Evolutionary conservation across 2,113 vertebrate genomes (phyloP).

Genomic region (Entelurus aequoreus): DNA sequence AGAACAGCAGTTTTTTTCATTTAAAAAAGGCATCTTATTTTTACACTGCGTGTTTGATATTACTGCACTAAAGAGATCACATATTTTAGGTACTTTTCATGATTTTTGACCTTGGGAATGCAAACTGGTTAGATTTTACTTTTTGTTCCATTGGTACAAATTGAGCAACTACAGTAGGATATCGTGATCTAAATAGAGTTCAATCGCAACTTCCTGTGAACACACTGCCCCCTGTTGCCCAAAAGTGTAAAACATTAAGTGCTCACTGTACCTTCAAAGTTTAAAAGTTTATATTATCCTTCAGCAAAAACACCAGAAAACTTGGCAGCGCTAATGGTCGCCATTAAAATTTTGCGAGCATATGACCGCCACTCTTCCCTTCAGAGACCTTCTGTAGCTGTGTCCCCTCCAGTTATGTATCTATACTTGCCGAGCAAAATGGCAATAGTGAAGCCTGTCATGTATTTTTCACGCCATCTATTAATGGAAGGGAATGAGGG

Average conservation of each 20-base stretch:
- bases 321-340: background rate
- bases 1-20: too few species aligned
- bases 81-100: too few species aligned
- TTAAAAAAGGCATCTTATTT: too few species aligned
- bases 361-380: background rate
- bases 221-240: background rate
- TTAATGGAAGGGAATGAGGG: slow-evolving; percentile 52
- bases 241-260: background rate
- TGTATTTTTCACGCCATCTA: slow-evolving; percentile 35
- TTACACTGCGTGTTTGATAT: too few species aligned
- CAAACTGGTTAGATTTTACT: background rate
- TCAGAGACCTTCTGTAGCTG: background rate
- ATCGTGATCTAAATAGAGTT: too few species aligned
- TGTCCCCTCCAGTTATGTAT: slow-evolving; percentile 14
- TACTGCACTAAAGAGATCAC: too few species aligned
- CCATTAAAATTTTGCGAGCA: slow-evolving; percentile 1
- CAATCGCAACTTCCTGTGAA: background rate
- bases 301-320: background rate
- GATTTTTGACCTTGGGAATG: background rate
- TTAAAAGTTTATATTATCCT: background rate
- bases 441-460: slow-evolving; percentile 30
- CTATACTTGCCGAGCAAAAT: slow-evolving; percentile 32
- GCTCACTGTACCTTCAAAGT: background rate
- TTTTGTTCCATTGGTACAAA: too few species aligned
- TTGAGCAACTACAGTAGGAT: too few species aligned